Conservation (phyloP, 2,888 invertebrate species). For the Thymelicus sylvestris region DNA sequence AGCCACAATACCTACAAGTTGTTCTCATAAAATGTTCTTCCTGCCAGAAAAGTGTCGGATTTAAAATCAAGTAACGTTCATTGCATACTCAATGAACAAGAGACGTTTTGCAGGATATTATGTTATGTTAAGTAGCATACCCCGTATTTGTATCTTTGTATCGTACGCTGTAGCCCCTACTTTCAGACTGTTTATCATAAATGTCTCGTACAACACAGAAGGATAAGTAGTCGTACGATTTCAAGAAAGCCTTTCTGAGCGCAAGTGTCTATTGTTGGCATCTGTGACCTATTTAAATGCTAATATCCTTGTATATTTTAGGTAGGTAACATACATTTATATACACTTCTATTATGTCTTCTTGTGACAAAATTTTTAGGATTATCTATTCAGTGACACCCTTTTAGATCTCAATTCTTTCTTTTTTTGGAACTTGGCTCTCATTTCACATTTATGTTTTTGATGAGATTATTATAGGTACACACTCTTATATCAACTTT, state of each 20-base stretch:
- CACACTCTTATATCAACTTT: no score
- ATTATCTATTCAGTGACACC: no score
- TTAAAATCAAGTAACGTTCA: neutral
- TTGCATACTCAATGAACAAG: neutral
- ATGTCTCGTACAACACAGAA: conserved; percentile 1
- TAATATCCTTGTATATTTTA: no score
- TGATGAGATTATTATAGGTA: no score
- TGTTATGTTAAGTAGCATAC: neutral
- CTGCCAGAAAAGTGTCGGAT: neutral
- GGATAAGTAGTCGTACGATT: neutral
- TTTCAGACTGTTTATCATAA: conserved; percentile 4
- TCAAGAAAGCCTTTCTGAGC: neutral
- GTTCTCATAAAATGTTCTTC: neutral
- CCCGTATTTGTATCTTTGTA: neutral
- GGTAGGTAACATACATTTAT: no score
- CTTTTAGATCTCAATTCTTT: no score
- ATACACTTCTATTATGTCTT: no score
- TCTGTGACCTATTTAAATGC: no score
- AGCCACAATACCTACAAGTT: neutral
- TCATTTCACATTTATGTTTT: no score
- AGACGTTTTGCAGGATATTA: neutral
- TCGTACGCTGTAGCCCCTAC: neutral
- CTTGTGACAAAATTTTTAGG: no score
- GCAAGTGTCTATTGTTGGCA: no score
- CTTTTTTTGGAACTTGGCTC: no score